Base-by-base conservation (phyloP, 2,888 invertebrate species). In the Gasteruption jaculator region DNA sequence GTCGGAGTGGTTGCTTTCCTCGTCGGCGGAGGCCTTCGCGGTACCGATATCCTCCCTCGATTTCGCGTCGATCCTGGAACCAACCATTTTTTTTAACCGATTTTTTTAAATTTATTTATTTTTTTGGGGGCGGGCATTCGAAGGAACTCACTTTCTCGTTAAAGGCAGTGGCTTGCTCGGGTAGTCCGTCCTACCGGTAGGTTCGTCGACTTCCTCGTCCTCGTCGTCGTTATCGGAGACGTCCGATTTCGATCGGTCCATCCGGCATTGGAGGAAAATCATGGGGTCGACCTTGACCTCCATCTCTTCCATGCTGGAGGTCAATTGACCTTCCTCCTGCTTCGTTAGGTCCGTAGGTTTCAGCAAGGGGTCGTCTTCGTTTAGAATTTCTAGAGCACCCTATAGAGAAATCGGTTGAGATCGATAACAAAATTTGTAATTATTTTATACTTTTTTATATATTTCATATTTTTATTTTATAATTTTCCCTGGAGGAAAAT, bases 251-350 rank as follows among this genome's bases (percentile, higher is more conserved):
- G 62, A 58, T 29, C 71, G 73, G 48, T 78, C 78, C 45, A 76
- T 71, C 50, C 77, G 68, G 38, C 71, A 80, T 54, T 82, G 79
- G 31, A 83, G 65, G 53, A 83, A 79, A 61, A 82, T 71, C 81
- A 83, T 82, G 4, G 84, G 83, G 63, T 84, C 84, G 1, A 84
- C 76, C 60, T 76, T 77, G 1, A 84, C 78, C 72, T 84, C 83
- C 76, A 84, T 78, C 70, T 81, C 76, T 37, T 69, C 70, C 50
- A 57, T 70, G 32, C 56, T 64, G n/a, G 63, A 52, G 26, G 57
- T 50, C 33, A 56, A 50, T 32, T 48, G 46, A 38, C 57, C 57
- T 22, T 61, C 61, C 12, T 58, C 56, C 38, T 59, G 58, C 1
- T 43, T 45, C 14, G 49, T 22, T 32, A 49, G 37, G 29, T 52